phyloP scores from a whole-genome alignment of 2,888 invertebrate genomes.

The Stenodera caucasica region DNA sequence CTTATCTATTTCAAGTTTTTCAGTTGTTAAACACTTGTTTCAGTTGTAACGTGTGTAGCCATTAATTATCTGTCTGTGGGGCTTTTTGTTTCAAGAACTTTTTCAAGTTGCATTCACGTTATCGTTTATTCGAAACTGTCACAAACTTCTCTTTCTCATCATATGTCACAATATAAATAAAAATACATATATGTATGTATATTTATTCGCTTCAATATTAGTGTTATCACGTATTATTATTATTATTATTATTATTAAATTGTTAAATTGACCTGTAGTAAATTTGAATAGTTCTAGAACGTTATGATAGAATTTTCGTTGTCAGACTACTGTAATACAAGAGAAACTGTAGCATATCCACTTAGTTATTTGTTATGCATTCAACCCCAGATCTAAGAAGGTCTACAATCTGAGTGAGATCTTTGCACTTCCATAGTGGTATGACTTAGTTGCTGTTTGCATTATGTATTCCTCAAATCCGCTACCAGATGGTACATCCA shows the following conservation, averaged over 20 bases:
- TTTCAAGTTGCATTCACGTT: constrained; percentile 46
- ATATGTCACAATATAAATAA: constrained; percentile 17
- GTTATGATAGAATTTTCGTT: constrained; percentile 37
- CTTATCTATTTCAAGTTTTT: constrained; percentile 38
- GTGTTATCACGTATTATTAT: no score
- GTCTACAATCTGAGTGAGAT: constrained; percentile 47
- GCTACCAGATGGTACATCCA: constrained; percentile 48
- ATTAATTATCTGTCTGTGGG: constrained; percentile 47
- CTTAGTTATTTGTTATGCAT: constrained; percentile 56
- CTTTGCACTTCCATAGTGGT: constrained; percentile 47
- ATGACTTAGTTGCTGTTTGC: constrained; percentile 49
- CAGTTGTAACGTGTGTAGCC: constrained; percentile 43
- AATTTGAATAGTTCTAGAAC: not conserved
- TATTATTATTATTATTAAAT: no score
- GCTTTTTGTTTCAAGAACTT: constrained; percentile 46
- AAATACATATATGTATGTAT: not conserved
- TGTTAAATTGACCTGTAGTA: not conserved
- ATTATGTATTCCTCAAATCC: constrained; percentile 53
- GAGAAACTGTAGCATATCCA: constrained; percentile 45
- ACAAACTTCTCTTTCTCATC: constrained; percentile 34
- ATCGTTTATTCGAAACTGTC: constrained; percentile 46
- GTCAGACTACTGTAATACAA: constrained; percentile 48
- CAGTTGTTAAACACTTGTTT: constrained; percentile 44
- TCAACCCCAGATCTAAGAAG: constrained; percentile 50
- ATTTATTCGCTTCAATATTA: not conserved